Evolutionary conservation across 2,888 invertebrate species (phyloP).

Genomic region (Colletes collaris): DNA sequence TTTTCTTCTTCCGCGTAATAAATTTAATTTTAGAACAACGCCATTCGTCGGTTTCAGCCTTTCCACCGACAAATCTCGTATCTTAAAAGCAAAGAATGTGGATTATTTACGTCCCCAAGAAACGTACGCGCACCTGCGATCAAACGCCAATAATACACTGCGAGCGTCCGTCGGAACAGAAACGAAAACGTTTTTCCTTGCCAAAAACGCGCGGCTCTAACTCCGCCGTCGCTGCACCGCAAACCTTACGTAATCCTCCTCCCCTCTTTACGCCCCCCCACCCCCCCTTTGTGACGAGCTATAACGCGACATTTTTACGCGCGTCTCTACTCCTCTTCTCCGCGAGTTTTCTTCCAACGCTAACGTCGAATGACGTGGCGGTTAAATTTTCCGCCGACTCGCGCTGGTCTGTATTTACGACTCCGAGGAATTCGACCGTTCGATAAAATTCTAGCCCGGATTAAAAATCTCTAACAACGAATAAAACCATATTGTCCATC

Average conservation of each 20-base stretch:
- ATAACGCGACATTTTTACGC: slow-evolving; percentile 49
- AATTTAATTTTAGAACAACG: too few species aligned
- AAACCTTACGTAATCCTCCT: slow-evolving; percentile 62
- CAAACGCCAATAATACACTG: slow-evolving; percentile 31
- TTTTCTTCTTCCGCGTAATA: too few species aligned
- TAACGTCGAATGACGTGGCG: slow-evolving; percentile 64
- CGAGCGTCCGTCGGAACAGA: background rate
- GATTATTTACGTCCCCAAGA: too few species aligned
- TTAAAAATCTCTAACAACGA: too few species aligned
- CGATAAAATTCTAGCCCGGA: background rate
- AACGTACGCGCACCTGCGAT: background rate
- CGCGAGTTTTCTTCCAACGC: slow-evolving; percentile 56
- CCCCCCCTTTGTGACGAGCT: background rate
- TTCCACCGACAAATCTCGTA: too few species aligned
- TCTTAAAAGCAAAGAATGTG: too few species aligned
- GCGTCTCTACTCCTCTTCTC: slow-evolving; percentile 4
- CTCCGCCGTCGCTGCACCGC: slow-evolving; percentile 28
- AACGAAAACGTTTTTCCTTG: slow-evolving; percentile 59
- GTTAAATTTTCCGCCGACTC: slow-evolving; percentile 67
- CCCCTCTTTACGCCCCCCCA: slow-evolving; percentile 2
- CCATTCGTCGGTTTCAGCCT: too few species aligned
- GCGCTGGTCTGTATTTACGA: slow-evolving; percentile 45
- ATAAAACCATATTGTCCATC: too few species aligned
- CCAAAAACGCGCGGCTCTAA: slow-evolving; percentile 66
- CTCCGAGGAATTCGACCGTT: slow-evolving; percentile 15